Evolutionary conservation across 2,888 invertebrate species (phyloP), one percentile per base, ranked within the genome.

Genomic region (Tyria jacobaeae): DNA sequence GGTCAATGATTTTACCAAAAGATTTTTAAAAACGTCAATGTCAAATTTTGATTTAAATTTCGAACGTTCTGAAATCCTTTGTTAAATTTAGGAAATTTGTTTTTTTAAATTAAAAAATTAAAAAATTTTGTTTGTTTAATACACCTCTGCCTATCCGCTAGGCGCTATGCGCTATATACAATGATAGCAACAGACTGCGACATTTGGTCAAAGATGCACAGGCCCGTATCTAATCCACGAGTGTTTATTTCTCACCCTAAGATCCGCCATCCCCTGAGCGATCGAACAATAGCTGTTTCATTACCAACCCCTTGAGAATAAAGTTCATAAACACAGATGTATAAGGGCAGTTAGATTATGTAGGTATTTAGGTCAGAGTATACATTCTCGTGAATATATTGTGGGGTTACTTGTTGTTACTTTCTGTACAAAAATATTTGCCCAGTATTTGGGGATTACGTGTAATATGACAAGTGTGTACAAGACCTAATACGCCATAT

Each of bases 251-350:
- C 37, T 24, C 53, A n/a, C 53, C 54, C 37, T 54, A 60, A 60
- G 60, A 60, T 34, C 6, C 5, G 5, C 17, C 48, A 6, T 35
- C 64, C 64, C 54, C 41, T 27, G 25, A 31, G 34, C 10, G n/a
- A 44, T 31, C 21, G 34, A 62, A 74, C 73, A 73, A 74, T 73
- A 37, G 66, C 12, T 52, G 15, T 64, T 75, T 66, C 35, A 75
- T 75, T 75, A 66, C 15, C 24, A 55, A 5, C 58, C 74, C 75
- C 75, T 70, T 74, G 74, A 74, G 74, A 74, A 70, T 68, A 66
- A 64, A n/a, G 59, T 64, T 72, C 68, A 66, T 75, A 70, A 70
- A 68, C 75, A 66, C 74, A 74, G 74, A 74, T 74, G 74, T 60
- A 54, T 27, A n/a, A 57, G 71, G 68, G 70, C 51, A 47, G 49